Conservation (phyloP, 2,797 vertebrate species). For the Hoplostethus atlanticus region DNA sequence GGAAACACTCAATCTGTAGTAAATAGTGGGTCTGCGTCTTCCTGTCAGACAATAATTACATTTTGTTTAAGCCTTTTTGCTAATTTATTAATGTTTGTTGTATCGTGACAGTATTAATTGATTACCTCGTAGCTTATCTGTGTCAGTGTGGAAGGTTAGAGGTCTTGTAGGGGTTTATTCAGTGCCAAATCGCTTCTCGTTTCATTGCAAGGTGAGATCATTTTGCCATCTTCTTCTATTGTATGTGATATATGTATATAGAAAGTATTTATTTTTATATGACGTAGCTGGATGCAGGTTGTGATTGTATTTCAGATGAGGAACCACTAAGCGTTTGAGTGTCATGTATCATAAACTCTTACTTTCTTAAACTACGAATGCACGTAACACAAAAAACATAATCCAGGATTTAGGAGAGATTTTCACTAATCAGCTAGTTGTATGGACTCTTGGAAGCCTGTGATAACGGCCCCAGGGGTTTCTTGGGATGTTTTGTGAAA, state of each 20-base stretch:
- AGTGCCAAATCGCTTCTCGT: not conserved
- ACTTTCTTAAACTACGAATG: no score
- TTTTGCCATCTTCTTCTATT: not conserved
- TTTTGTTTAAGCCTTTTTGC: not conserved
- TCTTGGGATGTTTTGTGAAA: no score
- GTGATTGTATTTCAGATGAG: no score
- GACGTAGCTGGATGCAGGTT: not conserved
- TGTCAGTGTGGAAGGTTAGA: not conserved
- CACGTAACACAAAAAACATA: no score
- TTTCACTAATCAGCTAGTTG: no score
- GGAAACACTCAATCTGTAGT: not conserved
- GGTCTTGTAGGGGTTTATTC: not conserved
- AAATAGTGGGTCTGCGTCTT: not conserved
- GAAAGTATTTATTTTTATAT: constrained; percentile 86
- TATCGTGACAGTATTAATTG: not conserved
- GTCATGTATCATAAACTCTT: no score
- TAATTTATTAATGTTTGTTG: not conserved
- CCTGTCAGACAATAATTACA: not conserved
- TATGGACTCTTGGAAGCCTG: no score
- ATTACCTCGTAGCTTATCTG: not conserved
- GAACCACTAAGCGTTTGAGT: no score
- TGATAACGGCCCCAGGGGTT: no score
- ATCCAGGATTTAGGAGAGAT: no score
- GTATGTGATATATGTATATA: constrained; percentile 39
- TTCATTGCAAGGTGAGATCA: no score